phyloP scores from a whole-genome alignment of 2,888 invertebrate species.

The Pocota personata region DNA sequence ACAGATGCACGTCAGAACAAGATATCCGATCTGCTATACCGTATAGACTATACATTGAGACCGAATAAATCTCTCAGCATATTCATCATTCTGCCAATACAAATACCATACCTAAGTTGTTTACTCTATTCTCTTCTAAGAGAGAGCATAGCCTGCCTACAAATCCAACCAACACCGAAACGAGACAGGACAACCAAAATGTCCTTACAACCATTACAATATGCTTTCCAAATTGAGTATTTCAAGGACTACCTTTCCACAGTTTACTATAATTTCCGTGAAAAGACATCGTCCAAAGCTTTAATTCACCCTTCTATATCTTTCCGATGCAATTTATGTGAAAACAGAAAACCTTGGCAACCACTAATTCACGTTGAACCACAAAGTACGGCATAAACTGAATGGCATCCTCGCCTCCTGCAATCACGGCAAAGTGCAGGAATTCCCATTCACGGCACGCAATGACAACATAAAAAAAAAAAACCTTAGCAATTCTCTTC shows the following conservation, averaged over 20 bases:
- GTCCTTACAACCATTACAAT: too few relatives aligned
- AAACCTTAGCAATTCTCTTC: conserved; percentile 40
- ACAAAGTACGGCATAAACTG: conserved; percentile 52
- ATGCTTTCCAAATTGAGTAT: background rate
- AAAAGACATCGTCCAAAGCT: background rate
- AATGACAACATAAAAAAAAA: conserved; percentile 45
- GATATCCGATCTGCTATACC: too few relatives aligned
- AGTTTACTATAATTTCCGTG: background rate
- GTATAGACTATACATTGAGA: too few relatives aligned
- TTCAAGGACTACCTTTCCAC: background rate
- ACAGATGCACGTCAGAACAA: too few relatives aligned
- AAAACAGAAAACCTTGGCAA: conserved; percentile 20
- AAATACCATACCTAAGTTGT: too few relatives aligned
- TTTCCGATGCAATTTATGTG: conserved; percentile 1
- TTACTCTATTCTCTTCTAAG: too few relatives aligned
- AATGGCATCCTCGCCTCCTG: conserved; percentile 40
- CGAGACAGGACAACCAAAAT: too few relatives aligned
- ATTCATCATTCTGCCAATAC: too few relatives aligned
- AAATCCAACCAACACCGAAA: too few relatives aligned
- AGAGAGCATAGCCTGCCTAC: too few relatives aligned
- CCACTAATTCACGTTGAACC: conserved; percentile 53
- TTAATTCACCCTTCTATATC: background rate
- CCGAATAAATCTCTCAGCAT: too few relatives aligned
- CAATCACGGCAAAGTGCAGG: conserved; percentile 65
- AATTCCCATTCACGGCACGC: conserved; percentile 70